Percentiles rank a stretch among this genome's conserved stretches.
phyloP scores from a whole-genome alignment of 2,797 vertebrate genomes.

The Halcyon smyrnensis region DNA sequence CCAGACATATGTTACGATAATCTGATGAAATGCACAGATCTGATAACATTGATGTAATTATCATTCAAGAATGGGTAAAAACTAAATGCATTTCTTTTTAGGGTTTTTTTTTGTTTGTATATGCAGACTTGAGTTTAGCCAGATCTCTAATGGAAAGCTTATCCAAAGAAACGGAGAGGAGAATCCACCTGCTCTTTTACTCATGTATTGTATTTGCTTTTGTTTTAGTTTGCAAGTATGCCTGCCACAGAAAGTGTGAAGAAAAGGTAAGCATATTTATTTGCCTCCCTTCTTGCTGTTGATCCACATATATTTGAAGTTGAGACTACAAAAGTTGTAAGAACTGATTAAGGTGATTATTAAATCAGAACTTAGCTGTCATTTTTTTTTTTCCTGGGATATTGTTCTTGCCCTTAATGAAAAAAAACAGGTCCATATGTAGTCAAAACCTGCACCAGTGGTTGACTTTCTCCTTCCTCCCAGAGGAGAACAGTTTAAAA shows the following conservation, averaged over 20 bases:
- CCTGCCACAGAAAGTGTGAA: slow-evolving; percentile 78
- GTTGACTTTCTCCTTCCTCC: background rate
- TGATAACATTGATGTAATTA: background rate
- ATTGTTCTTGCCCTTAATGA: background rate
- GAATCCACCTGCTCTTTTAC: background rate
- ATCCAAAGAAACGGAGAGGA: background rate
- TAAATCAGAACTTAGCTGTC: background rate
- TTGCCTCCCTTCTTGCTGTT: background rate
- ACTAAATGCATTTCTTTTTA: background rate
- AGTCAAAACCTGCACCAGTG: background rate
- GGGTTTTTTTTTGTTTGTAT: background rate
- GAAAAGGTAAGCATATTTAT: slow-evolving; percentile 73
- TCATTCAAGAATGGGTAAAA: background rate
- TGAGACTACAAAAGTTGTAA: background rate
- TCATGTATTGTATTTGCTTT: background rate
- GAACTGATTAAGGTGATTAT: background rate
- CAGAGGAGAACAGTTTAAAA: background rate
- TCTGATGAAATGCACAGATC: background rate
- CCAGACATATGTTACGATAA: fast-evolving
- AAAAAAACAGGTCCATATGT: background rate
- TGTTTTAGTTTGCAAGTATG: slow-evolving; percentile 78
- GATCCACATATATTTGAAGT: background rate
- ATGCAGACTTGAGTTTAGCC: background rate
- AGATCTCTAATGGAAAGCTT: background rate
- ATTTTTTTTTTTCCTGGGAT: background rate